Evolutionary conservation across 2,797 vertebrate species (phyloP), one percentile per base, ranked within the genome.

Genomic region (Girardinus metallicus): DNA sequence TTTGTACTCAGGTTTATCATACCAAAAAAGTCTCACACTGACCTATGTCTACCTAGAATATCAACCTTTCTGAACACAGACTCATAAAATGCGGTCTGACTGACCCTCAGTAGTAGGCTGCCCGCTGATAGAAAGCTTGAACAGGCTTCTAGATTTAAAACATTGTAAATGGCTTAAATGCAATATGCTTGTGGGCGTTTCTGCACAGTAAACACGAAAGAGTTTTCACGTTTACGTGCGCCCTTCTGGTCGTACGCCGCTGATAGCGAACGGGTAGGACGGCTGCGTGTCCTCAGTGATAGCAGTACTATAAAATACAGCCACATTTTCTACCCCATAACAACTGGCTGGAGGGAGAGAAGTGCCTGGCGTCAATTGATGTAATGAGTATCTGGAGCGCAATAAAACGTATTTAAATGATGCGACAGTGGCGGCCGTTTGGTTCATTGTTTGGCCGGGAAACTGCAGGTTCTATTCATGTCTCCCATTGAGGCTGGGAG

Each of bases 371-470:
- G 26, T 77, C 77, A 84, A 80, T 84, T 89, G 87, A 91, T 75
- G 90, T 86, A 80, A 86, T 75, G 88, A 89, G 87, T 76, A 10
- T 84, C 70, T 34, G 16, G 77, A 89, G 88, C 90, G 92, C 88
- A 93, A 92, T 92, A 85, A 87, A 83, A 86, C 84, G 80, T 87
- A 91, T 94, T 94, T 92, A 83, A 94, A 93, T 91, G 85, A 92
- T 87, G 91, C 89, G 89, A 90, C 87, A 88, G 89, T 88, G 86
- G 85, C 82, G 84, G 43, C 85, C 83, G 44, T n/a, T 82, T 81
- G 78, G 76, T 88, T 88, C 81, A 85, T 87, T 92, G 88, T 93
- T 44, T 88, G 84, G 81, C 78, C 18, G 73, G 79, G 86, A 87
- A 86, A 85, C 90, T 87, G 77, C 85, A 83, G 87, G 81, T 92